These are phyloP conservation scores for Australoheros scitulus DNA, from an alignment of 2,113 vertebrate species.

Conservation along the genomic window DNA sequence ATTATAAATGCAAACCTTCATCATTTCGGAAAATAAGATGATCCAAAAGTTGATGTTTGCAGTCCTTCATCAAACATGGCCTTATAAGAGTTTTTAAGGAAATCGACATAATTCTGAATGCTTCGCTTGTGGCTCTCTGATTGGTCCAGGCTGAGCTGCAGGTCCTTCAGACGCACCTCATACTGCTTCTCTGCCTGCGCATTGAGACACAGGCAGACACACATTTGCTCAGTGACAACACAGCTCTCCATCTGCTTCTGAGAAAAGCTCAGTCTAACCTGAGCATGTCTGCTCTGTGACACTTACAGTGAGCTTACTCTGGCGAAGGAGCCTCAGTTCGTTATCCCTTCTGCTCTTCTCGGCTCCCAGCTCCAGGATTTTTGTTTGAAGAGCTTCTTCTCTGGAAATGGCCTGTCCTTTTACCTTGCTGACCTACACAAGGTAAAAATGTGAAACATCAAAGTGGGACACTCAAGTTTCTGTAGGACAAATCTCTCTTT, in stretches of 20 bases:
- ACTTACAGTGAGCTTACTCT: conserved; percentile 72
- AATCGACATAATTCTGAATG: conserved; percentile 88
- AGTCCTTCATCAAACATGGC: conserved; percentile 84
- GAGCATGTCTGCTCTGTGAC: neutral
- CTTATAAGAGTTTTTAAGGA: conserved; percentile 87
- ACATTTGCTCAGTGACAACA: neutral
- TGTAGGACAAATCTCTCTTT: neutral
- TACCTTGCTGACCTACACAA: conserved; percentile 82
- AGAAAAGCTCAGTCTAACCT: neutral
- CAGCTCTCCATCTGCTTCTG: neutral
- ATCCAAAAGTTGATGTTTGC: conserved; percentile 46
- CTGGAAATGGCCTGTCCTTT: conserved; percentile 73
- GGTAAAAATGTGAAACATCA: neutral
- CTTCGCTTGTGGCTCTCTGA: conserved; percentile 87
- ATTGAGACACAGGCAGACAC: conserved; percentile 23
- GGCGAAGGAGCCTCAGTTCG: conserved; percentile 80
- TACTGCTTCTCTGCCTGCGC: conserved; percentile 82
- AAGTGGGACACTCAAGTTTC: neutral
- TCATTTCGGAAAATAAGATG: conserved; percentile 69
- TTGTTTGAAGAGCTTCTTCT: conserved; percentile 81
- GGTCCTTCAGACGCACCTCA: conserved; percentile 84
- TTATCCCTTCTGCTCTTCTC: conserved; percentile 81
- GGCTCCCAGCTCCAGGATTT: conserved; percentile 83
- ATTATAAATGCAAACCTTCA: neutral
- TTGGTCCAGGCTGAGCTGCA: conserved; percentile 87